phyloP scores from a whole-genome alignment of 1,140 invertebrate species.

The Berghia stephanieae region DNA sequence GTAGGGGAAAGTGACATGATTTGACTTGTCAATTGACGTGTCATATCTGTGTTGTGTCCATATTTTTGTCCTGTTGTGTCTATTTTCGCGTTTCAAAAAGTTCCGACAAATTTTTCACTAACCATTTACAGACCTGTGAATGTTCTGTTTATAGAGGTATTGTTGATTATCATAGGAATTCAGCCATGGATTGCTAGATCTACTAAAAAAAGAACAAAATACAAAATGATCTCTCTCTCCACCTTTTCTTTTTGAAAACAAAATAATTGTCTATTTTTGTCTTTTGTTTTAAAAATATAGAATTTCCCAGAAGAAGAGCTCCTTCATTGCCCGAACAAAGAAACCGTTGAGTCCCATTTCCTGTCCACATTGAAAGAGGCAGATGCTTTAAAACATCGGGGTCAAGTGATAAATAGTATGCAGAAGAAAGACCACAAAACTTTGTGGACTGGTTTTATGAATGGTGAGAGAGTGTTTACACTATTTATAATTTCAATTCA shows the following conservation, averaged over 20 bases:
- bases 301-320: constrained; percentile 70
- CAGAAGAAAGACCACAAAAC: constrained; percentile 98
- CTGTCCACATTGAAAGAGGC: constrained; percentile 97
- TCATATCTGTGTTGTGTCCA: too few species aligned
- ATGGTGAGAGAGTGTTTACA: constrained; percentile 80
- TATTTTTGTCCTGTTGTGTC: too few species aligned
- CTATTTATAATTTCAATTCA: too few species aligned
- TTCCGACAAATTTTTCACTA: too few species aligned
- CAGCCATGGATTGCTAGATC: background rate
- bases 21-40: too few species aligned
- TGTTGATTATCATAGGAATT: too few species aligned
- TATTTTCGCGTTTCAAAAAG: too few species aligned
- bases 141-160: too few species aligned
- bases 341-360: constrained; percentile 91
- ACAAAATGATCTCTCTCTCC: background rate
- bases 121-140: too few species aligned
- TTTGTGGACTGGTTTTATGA: constrained; percentile 91
- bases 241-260: background rate
- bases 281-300: constrained; percentile 45
- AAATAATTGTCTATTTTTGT: constrained; percentile 7
- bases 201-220: background rate
- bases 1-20: too few species aligned
- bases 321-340: constrained; percentile 73
- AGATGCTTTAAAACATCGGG: constrained; percentile 93
- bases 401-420: constrained; percentile 92